Percentiles rank a stretch among this genome's conserved stretches.
Conservation (phyloP, 2,888 invertebrate species). For the Shargacucullia verbasci region DNA sequence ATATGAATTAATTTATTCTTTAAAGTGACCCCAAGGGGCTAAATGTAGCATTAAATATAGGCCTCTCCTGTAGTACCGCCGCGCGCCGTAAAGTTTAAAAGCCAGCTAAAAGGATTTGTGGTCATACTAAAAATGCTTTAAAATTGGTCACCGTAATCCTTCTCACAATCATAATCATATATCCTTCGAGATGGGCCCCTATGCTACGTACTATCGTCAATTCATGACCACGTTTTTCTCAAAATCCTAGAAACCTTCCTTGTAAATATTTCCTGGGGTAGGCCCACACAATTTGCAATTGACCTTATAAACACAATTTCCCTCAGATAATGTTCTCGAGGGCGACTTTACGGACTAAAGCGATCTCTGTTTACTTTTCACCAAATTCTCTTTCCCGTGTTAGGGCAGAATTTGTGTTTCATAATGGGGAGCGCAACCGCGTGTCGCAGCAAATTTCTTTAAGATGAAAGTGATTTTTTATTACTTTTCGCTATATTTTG, state of each 20-base stretch:
- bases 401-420: slow-evolving; percentile 24
- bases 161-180: no score
- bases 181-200: no score
- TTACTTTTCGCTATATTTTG: slow-evolving; percentile 34
- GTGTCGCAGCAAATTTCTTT: slow-evolving; percentile 5
- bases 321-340: slow-evolving; percentile 35
- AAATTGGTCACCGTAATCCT: no score
- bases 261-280: not conserved
- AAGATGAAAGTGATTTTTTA: slow-evolving; percentile 29
- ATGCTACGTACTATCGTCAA: no score
- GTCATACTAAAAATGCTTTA: no score
- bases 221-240: no score
- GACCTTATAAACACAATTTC: slow-evolving; percentile 41
- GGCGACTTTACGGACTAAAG: slow-evolving; percentile 20
- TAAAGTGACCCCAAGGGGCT: slow-evolving; percentile 14
- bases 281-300: slow-evolving; percentile 18
- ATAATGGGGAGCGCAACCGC: slow-evolving; percentile 6
- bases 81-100: slow-evolving; percentile 6
- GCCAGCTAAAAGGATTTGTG: slow-evolving; percentile 2
- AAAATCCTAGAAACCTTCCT: no score
- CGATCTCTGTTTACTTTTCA: slow-evolving; percentile 38
- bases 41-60: slow-evolving; percentile 16
- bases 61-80: not conserved
- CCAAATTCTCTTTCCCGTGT: slow-evolving; percentile 9
- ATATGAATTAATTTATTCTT: slow-evolving; percentile 48